Conservation (phyloP, 1,140 invertebrate genomes). For the Brachionus asplanchnoidis region DNA sequence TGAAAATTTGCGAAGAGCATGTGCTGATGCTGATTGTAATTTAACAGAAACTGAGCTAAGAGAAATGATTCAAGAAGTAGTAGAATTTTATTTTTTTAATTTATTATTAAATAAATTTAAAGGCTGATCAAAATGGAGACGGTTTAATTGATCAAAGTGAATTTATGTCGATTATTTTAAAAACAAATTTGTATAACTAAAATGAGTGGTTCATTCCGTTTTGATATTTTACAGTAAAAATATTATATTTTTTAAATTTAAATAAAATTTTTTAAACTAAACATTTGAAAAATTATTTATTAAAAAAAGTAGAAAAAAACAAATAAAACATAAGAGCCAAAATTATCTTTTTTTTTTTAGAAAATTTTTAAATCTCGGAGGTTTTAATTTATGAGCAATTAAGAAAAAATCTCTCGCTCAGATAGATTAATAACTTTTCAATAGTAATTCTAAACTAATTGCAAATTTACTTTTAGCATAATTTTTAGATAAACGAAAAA, state of each 20-base stretch:
- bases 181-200: conserved; percentile 53
- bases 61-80: conserved; percentile 53
- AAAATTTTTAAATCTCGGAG: not conserved
- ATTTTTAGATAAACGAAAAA: not conserved
- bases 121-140: conserved; percentile 54
- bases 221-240: not conserved
- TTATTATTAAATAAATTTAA: not conserved
- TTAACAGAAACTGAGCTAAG: conserved; percentile 52
- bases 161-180: conserved; percentile 55
- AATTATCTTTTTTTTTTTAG: not conserved
- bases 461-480: not conserved
- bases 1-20: conserved; percentile 49
- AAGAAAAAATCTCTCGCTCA: not conserved
- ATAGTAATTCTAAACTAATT: not conserved
- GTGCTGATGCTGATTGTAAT: conserved; percentile 49
- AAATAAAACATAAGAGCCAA: too few relatives aligned
- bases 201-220: not conserved
- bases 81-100: not conserved
- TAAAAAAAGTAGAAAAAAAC: not conserved
- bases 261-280: not conserved
- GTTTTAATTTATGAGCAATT: not conserved
- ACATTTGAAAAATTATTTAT: not conserved
- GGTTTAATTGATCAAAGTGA: conserved; percentile 52
- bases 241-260: not conserved
- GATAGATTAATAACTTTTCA: not conserved